Base-by-base conservation (phyloP, 2,888 invertebrate species). In the Cosmorhoe ocellata region DNA sequence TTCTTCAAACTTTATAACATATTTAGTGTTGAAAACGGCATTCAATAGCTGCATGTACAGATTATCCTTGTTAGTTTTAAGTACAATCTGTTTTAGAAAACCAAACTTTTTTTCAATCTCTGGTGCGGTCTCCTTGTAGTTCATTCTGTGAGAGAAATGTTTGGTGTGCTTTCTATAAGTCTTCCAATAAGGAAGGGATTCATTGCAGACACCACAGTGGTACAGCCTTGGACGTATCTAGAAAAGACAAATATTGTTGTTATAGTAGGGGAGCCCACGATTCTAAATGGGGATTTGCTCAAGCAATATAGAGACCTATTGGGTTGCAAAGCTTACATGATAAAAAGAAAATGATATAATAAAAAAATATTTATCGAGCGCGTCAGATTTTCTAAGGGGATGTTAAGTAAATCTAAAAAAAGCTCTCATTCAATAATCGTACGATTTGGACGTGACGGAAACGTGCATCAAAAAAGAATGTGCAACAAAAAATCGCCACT, bases 151-250 rank as follows among this genome's bases (percentile, higher is more conserved):
- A 9, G 8, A 10, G 7, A 28, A 12, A 0, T 36, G 10, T 1
- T 47, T 40, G 3, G 37, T 6, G 31, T 61, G 60, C 9, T 28
- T 63, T 0, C 60, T 33, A 31, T 81, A 44, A 1, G 50, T 39
- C 12, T 72, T 69, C 65, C 74, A 74, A 50, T 57, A 77, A 0
- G 83, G 76, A 18, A 73, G 58, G 0, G 66, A 56, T 31, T 59
- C 38, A 38, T 84, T 84, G 62, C 85, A 86, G 26, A 59, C 58
- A 1, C 76, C 83, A 51, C 85, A 86, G 47, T 85, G 84, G 51
- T 70, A 85, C 0, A 79, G 53, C 36, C 74, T 69, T 12, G 71
- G 71, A 10, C 60, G 66, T 31, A 84, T 63, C 84, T 85, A 67
- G 1, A 74, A 78, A 49, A n/a, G 37, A 48, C 38, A 41, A n/a